These are phyloP conservation scores for Amphipoea oculea DNA, from an alignment of 2,888 invertebrate species.

Conservation along the genomic window DNA sequence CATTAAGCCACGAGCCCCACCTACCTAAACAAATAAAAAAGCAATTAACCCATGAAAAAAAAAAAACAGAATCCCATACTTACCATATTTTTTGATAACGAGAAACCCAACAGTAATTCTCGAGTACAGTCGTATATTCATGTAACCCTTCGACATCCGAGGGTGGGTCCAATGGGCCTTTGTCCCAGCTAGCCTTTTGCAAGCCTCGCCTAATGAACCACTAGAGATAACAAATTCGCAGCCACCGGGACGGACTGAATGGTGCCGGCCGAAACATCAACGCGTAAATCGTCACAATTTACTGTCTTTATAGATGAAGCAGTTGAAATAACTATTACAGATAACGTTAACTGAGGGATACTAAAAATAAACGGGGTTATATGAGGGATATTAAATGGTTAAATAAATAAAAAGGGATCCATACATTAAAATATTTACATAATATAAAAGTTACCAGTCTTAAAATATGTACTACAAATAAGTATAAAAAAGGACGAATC, in stretches of 20 bases:
- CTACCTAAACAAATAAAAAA: not conserved
- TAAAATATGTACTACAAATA: no score
- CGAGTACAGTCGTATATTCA: slow-evolving; percentile 42
- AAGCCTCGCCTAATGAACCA: slow-evolving; percentile 77
- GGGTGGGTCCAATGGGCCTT: slow-evolving; percentile 64
- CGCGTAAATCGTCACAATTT: slow-evolving; percentile 48
- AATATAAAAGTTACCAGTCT: no score
- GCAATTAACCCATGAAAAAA: not conserved
- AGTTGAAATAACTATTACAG: slow-evolving; percentile 26
- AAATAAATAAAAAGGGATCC: not conserved
- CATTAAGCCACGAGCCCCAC: no score
- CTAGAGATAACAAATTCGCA: slow-evolving; percentile 78
- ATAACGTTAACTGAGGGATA: slow-evolving; percentile 32
- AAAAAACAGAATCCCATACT: not conserved
- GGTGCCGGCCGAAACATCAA: slow-evolving; percentile 40
- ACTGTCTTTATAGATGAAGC: slow-evolving; percentile 22
- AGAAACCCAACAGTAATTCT: slow-evolving; percentile 29
- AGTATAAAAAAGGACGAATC: no score
- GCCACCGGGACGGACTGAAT: slow-evolving; percentile 53
- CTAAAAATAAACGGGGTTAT: slow-evolving; percentile 12
- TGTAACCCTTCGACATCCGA: slow-evolving; percentile 64
- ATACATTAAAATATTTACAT: no score
- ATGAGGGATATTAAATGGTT: not conserved
- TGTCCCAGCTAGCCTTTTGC: slow-evolving; percentile 71
- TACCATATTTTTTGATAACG: slow-evolving; percentile 7